Evolutionary conservation across 1,140 invertebrate species (phyloP).

Genomic region (Phymorhynchus buccinoides): DNA sequence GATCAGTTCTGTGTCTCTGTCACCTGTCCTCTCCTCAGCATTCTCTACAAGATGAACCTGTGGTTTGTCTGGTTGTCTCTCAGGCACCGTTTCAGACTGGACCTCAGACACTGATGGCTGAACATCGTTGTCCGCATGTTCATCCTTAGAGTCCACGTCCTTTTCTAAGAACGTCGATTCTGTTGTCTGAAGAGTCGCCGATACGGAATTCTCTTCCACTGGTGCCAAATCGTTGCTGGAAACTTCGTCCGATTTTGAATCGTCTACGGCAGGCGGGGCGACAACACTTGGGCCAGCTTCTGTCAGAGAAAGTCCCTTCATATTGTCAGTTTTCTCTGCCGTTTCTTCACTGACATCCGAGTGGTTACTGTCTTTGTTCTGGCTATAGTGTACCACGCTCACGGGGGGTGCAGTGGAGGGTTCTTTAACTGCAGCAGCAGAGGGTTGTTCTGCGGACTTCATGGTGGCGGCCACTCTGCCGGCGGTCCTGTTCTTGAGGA

Average conservation of each 20-base stretch:
- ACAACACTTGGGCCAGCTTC: neutral
- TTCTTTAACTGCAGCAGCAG: neutral
- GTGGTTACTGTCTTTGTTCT: neutral
- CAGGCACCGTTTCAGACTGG: neutral
- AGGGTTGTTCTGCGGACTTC: constrained; percentile 1
- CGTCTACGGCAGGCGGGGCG: neutral
- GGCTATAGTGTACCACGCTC: neutral
- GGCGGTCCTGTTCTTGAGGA: constrained; percentile 27
- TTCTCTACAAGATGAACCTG: neutral
- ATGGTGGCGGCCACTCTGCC: constrained; percentile 21
- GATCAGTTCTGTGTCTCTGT: neutral
- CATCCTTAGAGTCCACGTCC: neutral
- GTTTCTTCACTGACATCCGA: neutral
- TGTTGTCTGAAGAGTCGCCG: neutral
- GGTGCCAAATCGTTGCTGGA: neutral
- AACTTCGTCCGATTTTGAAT: neutral
- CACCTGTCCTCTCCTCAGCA: neutral
- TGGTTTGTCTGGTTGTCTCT: neutral
- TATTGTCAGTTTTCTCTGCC: neutral
- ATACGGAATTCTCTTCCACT: neutral
- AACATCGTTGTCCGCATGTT: neutral
- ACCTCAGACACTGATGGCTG: neutral
- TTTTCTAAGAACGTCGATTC: neutral
- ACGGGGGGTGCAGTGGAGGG: neutral
- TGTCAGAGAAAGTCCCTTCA: neutral